A percentile compares a stretch with the other conserved stretches of the same genome.
Evolutionary conservation across 2,113 vertebrate genomes (phyloP).

Genomic region (Nicator chloris): DNA sequence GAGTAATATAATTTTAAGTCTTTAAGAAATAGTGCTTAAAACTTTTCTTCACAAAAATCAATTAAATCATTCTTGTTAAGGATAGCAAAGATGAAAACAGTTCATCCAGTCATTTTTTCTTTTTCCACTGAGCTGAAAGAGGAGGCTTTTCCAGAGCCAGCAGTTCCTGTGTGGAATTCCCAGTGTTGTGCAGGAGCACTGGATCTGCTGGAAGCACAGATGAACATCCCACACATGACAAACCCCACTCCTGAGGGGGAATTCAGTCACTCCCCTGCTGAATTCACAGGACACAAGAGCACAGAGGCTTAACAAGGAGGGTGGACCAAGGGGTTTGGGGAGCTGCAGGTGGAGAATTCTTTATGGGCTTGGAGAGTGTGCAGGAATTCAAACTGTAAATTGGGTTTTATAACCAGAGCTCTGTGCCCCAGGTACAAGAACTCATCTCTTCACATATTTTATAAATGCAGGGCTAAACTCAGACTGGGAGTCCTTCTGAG

Average conservation of each 20-base stretch:
- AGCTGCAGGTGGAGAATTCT: neutral
- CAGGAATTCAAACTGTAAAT: neutral
- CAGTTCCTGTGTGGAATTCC: neutral
- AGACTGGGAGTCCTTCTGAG: neutral
- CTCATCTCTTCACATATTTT: fast-evolving
- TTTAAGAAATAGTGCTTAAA: neutral
- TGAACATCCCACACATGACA: neutral
- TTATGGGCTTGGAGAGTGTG: neutral
- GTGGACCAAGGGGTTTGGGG: neutral
- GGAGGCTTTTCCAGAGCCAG: neutral
- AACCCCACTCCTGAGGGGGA: neutral
- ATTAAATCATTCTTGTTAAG: neutral
- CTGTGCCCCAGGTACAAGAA: neutral
- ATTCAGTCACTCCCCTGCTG: neutral
- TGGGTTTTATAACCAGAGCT: neutral
- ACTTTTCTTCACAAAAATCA: neutral
- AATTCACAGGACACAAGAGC: neutral
- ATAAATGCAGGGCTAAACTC: neutral
- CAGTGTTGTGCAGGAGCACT: neutral
- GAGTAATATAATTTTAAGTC: neutral
- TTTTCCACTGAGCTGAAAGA: neutral
- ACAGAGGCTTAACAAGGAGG: neutral
- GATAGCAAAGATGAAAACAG: neutral
- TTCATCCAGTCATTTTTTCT: neutral
- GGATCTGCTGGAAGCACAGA: neutral